Evolutionary conservation across 92 coral and sea anemone genomes (phyloP).

Genomic region (Bergia puertoricense): DNA sequence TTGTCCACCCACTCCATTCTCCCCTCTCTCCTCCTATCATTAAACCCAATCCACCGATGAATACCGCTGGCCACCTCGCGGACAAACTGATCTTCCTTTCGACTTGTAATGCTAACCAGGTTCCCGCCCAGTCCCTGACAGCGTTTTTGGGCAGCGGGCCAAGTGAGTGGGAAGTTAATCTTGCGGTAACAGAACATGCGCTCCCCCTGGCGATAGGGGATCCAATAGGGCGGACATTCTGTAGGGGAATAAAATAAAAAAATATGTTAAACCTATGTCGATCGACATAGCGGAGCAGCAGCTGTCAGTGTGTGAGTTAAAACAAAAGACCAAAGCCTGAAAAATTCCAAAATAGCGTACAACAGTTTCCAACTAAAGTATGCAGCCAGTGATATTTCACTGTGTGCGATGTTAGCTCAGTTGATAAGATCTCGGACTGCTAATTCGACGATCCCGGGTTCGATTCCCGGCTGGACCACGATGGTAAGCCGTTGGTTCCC

Average conservation of each 20-base stretch:
- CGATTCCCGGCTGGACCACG: too few species aligned
- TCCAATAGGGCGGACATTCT: conserved; percentile 23
- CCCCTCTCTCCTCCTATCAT: conserved; percentile 29
- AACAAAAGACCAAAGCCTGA: too few species aligned
- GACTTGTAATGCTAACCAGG: conserved; percentile 23
- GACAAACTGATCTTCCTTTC: conserved; percentile 13
- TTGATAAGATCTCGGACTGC: too few species aligned
- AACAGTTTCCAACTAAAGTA: too few species aligned
- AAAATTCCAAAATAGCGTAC: too few species aligned
- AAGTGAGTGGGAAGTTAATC: background rate
- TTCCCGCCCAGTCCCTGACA: conserved; percentile 30
- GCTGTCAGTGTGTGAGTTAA: too few species aligned
- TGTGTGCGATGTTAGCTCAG: too few species aligned
- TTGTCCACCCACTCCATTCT: conserved; percentile 18
- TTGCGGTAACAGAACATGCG: background rate
- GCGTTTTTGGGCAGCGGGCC: background rate
- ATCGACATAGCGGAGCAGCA: too few species aligned
- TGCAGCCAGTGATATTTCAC: too few species aligned
- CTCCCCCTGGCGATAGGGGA: conserved; percentile 1
- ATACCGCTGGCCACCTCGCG: background rate
- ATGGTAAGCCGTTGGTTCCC: too few species aligned
- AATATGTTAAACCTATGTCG: too few species aligned
- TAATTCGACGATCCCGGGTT: too few species aligned
- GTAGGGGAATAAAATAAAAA: background rate
- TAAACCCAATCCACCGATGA: conserved; percentile 27